These are phyloP conservation scores for Halcyon malimbica DNA, from an alignment of 2,113 vertebrate species.

Conservation along the genomic window DNA sequence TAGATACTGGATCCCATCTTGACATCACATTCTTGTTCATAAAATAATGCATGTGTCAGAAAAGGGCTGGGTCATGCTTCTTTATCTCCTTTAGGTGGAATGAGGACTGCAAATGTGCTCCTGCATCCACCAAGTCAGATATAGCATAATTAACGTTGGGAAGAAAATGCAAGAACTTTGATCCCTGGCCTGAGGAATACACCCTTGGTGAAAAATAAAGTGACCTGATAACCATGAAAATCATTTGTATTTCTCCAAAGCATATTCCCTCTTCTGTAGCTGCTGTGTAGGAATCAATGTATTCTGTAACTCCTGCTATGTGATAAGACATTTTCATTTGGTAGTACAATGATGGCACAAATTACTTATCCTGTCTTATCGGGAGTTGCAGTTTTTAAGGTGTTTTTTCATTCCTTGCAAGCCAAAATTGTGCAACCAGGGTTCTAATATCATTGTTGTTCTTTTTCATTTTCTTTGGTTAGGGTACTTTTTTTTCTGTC, in stretches of 20 bases:
- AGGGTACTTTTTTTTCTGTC: neutral
- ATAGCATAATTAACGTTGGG: neutral
- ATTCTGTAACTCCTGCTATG: neutral
- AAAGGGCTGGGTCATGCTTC: neutral
- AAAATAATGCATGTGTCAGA: neutral
- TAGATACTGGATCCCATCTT: neutral
- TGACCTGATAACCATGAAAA: neutral
- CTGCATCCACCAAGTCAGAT: neutral
- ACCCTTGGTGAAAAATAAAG: neutral
- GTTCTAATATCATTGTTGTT: neutral
- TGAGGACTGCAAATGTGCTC: neutral
- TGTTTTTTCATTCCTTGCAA: neutral
- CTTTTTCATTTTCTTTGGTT: neutral
- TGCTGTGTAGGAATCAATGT: neutral
- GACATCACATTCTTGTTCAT: neutral
- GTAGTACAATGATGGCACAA: neutral
- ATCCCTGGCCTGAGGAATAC: neutral
- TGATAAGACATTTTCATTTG: slow-evolving; percentile 16
- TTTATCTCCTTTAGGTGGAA: neutral
- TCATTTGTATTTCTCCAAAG: neutral
- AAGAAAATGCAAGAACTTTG: neutral
- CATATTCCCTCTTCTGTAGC: neutral
- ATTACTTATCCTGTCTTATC: neutral
- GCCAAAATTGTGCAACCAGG: neutral
- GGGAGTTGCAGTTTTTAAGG: neutral